These are phyloP conservation scores for Odontocerum albicorne DNA, from an alignment of 2,888 invertebrate genomes.

Conservation along the genomic window DNA sequence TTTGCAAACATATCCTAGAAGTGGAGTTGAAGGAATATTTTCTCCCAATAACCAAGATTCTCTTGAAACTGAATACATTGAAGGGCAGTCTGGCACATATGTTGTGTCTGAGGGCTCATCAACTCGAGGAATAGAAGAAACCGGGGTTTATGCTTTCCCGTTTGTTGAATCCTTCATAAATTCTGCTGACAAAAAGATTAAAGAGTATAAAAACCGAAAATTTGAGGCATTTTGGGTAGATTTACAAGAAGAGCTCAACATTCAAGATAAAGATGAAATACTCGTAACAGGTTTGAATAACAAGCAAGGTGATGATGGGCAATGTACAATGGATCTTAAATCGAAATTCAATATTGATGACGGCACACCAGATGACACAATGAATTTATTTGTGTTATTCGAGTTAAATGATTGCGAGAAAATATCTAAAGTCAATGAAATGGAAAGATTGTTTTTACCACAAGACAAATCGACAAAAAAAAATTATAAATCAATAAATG, in stretches of 20 bases:
- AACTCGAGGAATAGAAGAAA: neutral
- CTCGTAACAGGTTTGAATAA: too few species aligned
- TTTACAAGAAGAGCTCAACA: neutral
- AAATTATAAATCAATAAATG: too few species aligned
- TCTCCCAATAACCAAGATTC: neutral
- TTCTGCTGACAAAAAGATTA: neutral
- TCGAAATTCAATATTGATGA: too few species aligned
- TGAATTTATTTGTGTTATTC: too few species aligned
- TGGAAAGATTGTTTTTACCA: too few species aligned
- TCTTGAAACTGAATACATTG: neutral
- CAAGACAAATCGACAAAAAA: too few species aligned
- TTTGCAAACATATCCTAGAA: neutral
- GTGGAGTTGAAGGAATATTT: neutral
- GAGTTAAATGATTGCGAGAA: too few species aligned
- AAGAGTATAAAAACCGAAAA: neutral
- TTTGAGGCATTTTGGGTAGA: conserved; percentile 7
- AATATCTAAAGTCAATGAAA: too few species aligned
- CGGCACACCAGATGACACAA: too few species aligned
- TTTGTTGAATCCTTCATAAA: conserved; percentile 1
- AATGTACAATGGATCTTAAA: too few species aligned
- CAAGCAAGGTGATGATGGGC: too few species aligned
- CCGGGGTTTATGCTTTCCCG: neutral
- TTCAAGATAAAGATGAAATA: too few species aligned
- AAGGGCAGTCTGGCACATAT: neutral
- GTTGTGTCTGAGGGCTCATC: neutral